These are phyloP conservation scores for Rhyzopertha dominica DNA, from an alignment of 1,140 invertebrate genomes.

Conservation along the genomic window DNA sequence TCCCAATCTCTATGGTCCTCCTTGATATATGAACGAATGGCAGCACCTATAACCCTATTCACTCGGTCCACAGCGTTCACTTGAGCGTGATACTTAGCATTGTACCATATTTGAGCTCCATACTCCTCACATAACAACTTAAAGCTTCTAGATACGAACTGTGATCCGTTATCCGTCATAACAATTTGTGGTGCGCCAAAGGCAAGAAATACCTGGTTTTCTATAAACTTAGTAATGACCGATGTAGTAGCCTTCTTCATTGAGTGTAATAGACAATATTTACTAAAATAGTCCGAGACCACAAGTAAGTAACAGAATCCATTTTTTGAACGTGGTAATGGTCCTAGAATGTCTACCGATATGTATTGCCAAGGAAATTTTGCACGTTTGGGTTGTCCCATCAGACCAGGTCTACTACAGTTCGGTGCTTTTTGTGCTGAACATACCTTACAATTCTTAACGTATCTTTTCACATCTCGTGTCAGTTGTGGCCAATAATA, in stretches of 20 bases:
- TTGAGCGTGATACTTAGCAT: conserved; percentile 2
- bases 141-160: conserved; percentile 1
- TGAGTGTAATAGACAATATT: conserved; percentile 8
- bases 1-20: conserved; percentile 31
- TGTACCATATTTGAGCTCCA: conserved; percentile 1
- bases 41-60: conserved; percentile 28
- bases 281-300: conserved; percentile 14
- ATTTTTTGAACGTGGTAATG: conserved; percentile 8
- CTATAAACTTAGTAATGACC: conserved; percentile 5
- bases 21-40: conserved; percentile 25
- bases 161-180: conserved; percentile 10
- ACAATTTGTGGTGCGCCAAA: conserved; percentile 21
- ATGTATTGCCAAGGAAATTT: conserved; percentile 13
- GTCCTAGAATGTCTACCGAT: conserved; percentile 11
- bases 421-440: neutral
- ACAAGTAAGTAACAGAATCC: conserved; percentile 12
- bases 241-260: neutral
- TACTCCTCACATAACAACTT: neutral
- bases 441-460: neutral
- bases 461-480: neutral
- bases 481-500: conserved; percentile 12
- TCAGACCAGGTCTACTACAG: too few species aligned
- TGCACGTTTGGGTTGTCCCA: neutral
- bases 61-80: conserved; percentile 1
- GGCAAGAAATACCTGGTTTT: conserved; percentile 8